A percentile compares a stretch with the other conserved stretches of the same genome.
Evolutionary conservation across 1,140 invertebrate species (phyloP).

Genomic region (Drosophila takahashii): DNA sequence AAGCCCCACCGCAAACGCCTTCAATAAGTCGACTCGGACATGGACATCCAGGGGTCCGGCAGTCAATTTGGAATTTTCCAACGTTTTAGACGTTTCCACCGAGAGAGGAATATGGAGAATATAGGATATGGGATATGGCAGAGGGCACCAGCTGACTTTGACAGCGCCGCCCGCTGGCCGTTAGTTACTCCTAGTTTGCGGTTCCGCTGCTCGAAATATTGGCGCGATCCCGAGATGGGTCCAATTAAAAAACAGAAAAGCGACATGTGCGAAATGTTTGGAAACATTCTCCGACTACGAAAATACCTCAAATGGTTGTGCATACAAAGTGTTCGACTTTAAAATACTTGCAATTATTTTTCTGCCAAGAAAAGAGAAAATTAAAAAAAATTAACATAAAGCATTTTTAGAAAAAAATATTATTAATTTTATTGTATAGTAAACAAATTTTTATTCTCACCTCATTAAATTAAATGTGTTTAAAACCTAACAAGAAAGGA

Average conservation of each 20-base stretch:
- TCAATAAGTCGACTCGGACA: constrained; percentile 53
- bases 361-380: too few relatives aligned
- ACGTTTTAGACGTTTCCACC: constrained; percentile 38
- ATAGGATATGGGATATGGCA: constrained; percentile 16
- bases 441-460: too few relatives aligned
- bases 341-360: too few relatives aligned
- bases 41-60: constrained; percentile 37
- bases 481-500: too few relatives aligned
- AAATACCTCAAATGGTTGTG: background rate
- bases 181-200: constrained; percentile 78
- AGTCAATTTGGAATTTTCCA: constrained; percentile 76
- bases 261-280: constrained; percentile 15
- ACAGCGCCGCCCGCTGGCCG: constrained; percentile 60
- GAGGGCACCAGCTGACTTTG: constrained; percentile 62
- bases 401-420: too few relatives aligned
- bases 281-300: background rate
- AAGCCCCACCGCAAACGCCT: constrained; percentile 68
- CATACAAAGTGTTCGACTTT: too few relatives aligned
- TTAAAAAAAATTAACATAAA: too few relatives aligned
- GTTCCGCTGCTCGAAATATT: constrained; percentile 54
- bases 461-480: too few relatives aligned
- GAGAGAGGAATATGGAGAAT: background rate
- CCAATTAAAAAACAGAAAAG: constrained; percentile 59
- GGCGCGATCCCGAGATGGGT: constrained; percentile 36
- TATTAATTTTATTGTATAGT: too few relatives aligned